A percentile compares a stretch with the other conserved stretches of the same genome.
phyloP scores from a whole-genome alignment of 2,113 vertebrate species.

The Elephantulus edwardii region DNA sequence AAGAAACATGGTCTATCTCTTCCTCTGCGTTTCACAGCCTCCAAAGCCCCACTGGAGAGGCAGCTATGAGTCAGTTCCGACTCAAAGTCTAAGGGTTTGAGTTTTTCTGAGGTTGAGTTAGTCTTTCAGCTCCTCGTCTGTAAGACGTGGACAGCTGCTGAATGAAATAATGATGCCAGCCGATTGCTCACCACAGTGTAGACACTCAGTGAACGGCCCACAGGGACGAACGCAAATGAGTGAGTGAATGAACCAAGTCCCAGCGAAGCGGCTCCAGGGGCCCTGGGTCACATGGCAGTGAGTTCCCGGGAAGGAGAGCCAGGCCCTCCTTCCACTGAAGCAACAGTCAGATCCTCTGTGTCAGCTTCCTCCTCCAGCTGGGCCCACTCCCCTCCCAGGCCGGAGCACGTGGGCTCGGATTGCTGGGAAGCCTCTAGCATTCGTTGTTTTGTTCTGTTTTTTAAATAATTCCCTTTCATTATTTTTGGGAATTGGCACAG shows the following conservation, averaged over 20 bases:
- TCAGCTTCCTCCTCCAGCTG: neutral
- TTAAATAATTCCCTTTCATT: neutral
- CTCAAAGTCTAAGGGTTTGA: too few species aligned
- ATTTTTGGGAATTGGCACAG: neutral
- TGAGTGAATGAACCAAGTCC: neutral
- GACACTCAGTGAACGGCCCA: neutral
- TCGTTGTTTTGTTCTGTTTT: neutral
- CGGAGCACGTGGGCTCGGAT: neutral
- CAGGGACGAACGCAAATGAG: neutral
- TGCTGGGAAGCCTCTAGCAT: neutral
- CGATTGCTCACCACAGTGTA: neutral
- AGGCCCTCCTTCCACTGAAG: too few species aligned
- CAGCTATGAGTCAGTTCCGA: too few species aligned
- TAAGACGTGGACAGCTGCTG: neutral
- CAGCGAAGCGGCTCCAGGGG: neutral
- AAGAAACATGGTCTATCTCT: too few species aligned
- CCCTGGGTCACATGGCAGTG: neutral
- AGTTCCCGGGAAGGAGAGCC: neutral
- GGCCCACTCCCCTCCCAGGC: neutral
- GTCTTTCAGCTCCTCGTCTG: neutral
- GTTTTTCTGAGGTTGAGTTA: too few species aligned
- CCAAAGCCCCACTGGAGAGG: too few species aligned
- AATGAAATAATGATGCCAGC: neutral
- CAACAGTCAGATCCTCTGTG: fast-evolving
- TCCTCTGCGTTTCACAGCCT: too few species aligned